Conservation (phyloP, 1,140 invertebrate species). For the Zaprionus lachaisei region DNA sequence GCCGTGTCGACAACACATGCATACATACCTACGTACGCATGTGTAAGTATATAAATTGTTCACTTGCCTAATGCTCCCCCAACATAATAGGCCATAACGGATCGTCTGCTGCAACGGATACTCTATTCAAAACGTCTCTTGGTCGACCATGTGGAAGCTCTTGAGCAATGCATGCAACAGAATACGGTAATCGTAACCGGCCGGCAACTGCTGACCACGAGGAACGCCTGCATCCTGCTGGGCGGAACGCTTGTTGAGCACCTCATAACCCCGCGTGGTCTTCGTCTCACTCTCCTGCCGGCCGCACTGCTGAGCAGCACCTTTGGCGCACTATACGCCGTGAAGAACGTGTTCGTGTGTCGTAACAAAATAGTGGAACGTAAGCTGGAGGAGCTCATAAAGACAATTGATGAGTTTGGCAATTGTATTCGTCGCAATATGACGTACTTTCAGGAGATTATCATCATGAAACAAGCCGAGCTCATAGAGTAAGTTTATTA, state of each 20-base stretch:
- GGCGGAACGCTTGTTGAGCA: slow-evolving; percentile 71
- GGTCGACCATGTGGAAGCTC: slow-evolving; percentile 78
- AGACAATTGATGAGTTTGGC: slow-evolving; percentile 80
- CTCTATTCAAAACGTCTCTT: slow-evolving; percentile 77
- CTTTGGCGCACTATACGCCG: slow-evolving; percentile 67
- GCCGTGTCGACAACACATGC: slow-evolving; percentile 15
- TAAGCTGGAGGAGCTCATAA: slow-evolving; percentile 73
- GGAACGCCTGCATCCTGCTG: slow-evolving; percentile 68
- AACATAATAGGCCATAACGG: slow-evolving; percentile 62
- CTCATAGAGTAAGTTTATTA: slow-evolving; percentile 71
- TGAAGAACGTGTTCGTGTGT: slow-evolving; percentile 76
- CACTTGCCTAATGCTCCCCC: background rate
- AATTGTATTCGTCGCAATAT: slow-evolving; percentile 82
- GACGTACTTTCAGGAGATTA: slow-evolving; percentile 83
- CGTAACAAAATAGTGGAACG: slow-evolving; percentile 79
- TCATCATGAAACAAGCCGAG: slow-evolving; percentile 81
- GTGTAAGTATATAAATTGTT: background rate
- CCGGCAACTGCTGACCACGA: slow-evolving; percentile 62
- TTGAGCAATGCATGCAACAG: slow-evolving; percentile 74
- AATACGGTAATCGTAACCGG: background rate
- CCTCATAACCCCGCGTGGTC: slow-evolving; percentile 62
- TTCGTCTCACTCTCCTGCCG: slow-evolving; percentile 64
- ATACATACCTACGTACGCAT: background rate
- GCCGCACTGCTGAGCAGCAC: slow-evolving; percentile 56
- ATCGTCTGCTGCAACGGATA: slow-evolving; percentile 70